A percentile compares a stretch with the other conserved stretches of the same genome.
Conservation (phyloP, 1,140 invertebrate genomes). For the Drosophila lini region DNA sequence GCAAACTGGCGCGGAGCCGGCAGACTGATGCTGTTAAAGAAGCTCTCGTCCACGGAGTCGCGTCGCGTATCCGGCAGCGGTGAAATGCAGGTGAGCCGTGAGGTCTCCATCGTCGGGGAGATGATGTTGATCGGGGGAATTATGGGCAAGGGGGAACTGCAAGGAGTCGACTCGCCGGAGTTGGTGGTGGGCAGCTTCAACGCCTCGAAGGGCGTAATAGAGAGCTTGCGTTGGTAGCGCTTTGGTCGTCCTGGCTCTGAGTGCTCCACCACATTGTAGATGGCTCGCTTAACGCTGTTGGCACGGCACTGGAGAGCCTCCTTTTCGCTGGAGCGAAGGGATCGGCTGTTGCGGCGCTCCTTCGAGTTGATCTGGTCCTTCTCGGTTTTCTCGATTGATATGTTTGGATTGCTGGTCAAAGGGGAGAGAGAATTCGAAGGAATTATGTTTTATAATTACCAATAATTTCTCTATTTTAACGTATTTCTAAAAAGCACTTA, state of each 20-base stretch:
- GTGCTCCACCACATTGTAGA: slow-evolving; percentile 93
- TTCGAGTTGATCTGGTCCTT: slow-evolving; percentile 82
- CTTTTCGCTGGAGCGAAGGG: slow-evolving; percentile 79
- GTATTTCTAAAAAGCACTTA: slow-evolving; percentile 35
- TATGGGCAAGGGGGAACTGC: slow-evolving; percentile 87
- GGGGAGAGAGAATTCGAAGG: background rate
- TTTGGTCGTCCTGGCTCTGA: slow-evolving; percentile 89
- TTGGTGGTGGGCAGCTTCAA: slow-evolving; percentile 73
- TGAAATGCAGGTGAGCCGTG: slow-evolving; percentile 87
- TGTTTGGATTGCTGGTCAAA: slow-evolving; percentile 67
- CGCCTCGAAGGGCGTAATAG: slow-evolving; percentile 76
- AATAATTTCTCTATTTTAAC: background rate
- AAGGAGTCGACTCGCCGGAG: slow-evolving; percentile 86
- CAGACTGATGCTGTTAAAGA: slow-evolving; percentile 84
- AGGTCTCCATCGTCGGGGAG: slow-evolving; percentile 82
- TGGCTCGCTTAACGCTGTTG: slow-evolving; percentile 94
- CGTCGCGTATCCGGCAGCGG: slow-evolving; percentile 88
- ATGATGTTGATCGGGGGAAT: slow-evolving; percentile 85
- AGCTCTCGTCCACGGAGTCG: slow-evolving; percentile 87
- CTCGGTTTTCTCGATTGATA: slow-evolving; percentile 81
- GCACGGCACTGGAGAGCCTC: slow-evolving; percentile 87
- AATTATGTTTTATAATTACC: background rate
- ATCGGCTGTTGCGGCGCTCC: slow-evolving; percentile 78
- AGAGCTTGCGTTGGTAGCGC: slow-evolving; percentile 80
- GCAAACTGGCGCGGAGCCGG: slow-evolving; percentile 91